Base-by-base conservation (phyloP, 2,888 invertebrate genomes). In the Dendrolimus houi region DNA sequence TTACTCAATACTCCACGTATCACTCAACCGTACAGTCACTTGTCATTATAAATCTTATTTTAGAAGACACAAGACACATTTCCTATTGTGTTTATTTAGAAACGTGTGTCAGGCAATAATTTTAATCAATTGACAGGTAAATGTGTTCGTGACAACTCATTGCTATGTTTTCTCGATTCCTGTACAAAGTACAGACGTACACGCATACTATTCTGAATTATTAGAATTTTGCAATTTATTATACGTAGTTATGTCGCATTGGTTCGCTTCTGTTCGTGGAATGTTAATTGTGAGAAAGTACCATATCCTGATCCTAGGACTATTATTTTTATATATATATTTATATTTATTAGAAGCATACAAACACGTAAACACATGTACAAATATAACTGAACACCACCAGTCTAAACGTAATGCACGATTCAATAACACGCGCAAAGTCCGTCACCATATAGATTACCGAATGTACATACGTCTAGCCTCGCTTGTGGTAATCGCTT, bases 91-190 rank as follows among this genome's bases (percentile, higher is more conserved):
- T 47, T 12, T 10, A 47, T 47, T 47, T 47, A 47, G 47, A 47
- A 10, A 47, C 12, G 12, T 47, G 12, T 47, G 47, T 14, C 56
- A 56, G 53, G 53, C 53, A 40, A 53, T 56, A 53, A 56, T 53
- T 57, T 55, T 57, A 52, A 55, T 54, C 56, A 52, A 53, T 29
- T 41, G 56, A 53, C 56, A 41, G 14, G 41, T 55, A 54, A 55
- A 57, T 54, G 41, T 42, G 41, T 52, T 55, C 54, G 57, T 57
- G 57, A 57, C 57, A 55, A 41, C 57, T 54, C 41, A 41, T 41
- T 54, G 41, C 41, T 40, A 40, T 54, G 54, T 41, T 41, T 54
- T 54, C 13, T 41, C 41, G 14, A 53, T 54, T 41, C 41, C 40
- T 41, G n/a, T 29, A 29, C 29, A 29, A 29, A 29, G 29, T 29